These are phyloP conservation scores for Rhodeus uyekii DNA, from an alignment of 2,797 vertebrate species.

Conservation along the genomic window DNA sequence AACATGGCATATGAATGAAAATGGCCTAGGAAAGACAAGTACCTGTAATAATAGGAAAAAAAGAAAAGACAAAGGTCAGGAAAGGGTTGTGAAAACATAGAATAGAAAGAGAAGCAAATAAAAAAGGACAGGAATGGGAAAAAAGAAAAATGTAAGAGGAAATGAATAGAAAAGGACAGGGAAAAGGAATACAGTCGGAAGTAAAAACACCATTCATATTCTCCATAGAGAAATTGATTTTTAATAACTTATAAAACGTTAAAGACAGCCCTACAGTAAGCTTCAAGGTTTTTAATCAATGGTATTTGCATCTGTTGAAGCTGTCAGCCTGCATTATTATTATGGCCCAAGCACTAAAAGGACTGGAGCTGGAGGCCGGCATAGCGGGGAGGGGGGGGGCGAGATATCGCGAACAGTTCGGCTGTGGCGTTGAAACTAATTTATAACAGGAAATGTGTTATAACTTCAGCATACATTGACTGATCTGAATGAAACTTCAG, in stretches of 20 bases:
- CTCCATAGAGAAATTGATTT: neutral
- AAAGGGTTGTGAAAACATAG: neutral
- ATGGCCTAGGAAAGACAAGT: neutral
- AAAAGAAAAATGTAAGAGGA: neutral
- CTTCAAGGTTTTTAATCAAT: neutral
- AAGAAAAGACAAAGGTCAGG: neutral
- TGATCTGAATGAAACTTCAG: too few species aligned
- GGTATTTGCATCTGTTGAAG: neutral
- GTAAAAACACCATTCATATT: neutral
- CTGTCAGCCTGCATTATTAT: neutral
- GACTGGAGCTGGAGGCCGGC: too few species aligned
- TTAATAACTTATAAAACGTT: neutral
- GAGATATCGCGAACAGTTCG: too few species aligned
- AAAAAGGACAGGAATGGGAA: too few species aligned
- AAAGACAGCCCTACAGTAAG: neutral
- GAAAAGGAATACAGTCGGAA: neutral
- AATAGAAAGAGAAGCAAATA: neutral
- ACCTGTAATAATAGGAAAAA: neutral
- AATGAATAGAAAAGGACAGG: neutral
- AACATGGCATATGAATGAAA: neutral
- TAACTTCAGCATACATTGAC: too few species aligned
- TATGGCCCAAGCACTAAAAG: too few species aligned
- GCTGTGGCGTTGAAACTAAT: too few species aligned
- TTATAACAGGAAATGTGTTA: too few species aligned
- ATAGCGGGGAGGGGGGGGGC: too few species aligned